Evolutionary conservation across 2,888 invertebrate genomes (phyloP), one percentile per base, ranked within the genome.

Genomic region (Empis livida): DNA sequence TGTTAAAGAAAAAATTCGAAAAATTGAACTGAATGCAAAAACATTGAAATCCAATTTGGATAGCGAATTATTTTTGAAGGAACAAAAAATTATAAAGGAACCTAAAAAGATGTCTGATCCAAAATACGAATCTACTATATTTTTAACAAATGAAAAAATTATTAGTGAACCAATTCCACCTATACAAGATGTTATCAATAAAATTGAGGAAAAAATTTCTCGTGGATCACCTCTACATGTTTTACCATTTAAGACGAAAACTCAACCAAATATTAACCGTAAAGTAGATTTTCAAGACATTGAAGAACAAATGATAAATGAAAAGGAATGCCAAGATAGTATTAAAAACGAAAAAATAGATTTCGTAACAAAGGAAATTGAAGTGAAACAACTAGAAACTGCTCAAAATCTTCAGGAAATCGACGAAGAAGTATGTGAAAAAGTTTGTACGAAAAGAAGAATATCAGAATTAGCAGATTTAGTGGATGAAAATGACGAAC

Each of bases 1-100:
- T 54, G 78, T 78, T 5, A 74, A 71, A 61, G 72, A 75, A 14
- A 74, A 74, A 58, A 68, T 78, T 39, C 71, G 72, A 58, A 61
- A 71, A 48, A 59, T 77, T 43, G 77, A 78, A 61, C 73, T 74
- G 53, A 72, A 73, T n/a, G 20, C 15, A 14, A 41, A 27, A 14
- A 13, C 5, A 13, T n/a, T n/a, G 5, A 35, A 35, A 35, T 13
- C 23, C 5, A 27, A 8, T 8, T 8, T 27, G 5, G 23, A 27
- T 27, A 9, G 5, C 9, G 23, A 27, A 27, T 27, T 27, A 27
- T 27, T 27, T 6, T 27, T 27, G 9, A 27, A 17, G 42, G 42
- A 10, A 3, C 30, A 39, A 11, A 31, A 40, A 31, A 40, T 3
- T 11, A 13, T 43, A 13, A 17, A 13, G 10, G 13, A 45, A 40